Conservation (phyloP, 2,797 vertebrate species). For the Sebastolobus alascanus region DNA sequence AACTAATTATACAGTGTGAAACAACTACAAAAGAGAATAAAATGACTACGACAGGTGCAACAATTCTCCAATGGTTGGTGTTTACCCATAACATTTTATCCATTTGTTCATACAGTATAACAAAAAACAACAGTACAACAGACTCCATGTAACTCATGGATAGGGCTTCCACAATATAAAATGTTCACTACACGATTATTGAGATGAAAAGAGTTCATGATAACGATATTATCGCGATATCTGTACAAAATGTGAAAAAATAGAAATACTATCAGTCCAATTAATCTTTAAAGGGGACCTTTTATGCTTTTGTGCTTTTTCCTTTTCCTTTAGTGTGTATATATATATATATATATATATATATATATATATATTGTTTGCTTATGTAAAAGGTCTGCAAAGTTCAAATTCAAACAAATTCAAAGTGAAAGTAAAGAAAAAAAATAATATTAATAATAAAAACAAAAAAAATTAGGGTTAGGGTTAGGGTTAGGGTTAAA, state of each 20-base stretch:
- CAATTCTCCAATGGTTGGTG: not conserved
- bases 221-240: not conserved
- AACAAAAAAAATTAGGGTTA: too few species aligned
- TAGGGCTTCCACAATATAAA: not conserved
- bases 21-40: not conserved
- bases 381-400: not conserved
- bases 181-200: not conserved
- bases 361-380: too few species aligned
- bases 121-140: not conserved
- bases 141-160: not conserved
- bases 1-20: not conserved
- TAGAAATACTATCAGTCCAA: too few species aligned
- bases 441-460: too few species aligned
- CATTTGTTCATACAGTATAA: not conserved
- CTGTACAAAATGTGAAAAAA: too few species aligned
- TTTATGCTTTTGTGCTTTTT: too few species aligned
- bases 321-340: too few species aligned
- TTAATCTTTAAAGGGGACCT: not conserved
- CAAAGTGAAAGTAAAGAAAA: too few species aligned
- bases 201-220: too few species aligned
- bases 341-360: too few species aligned
- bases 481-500: too few species aligned
- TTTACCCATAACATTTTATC: not conserved
- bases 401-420: not conserved
- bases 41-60: too few species aligned